Evolutionary conservation across 2,113 vertebrate species (phyloP), one percentile per base, ranked within the genome.

Genomic region (Pao palembangensis): DNA sequence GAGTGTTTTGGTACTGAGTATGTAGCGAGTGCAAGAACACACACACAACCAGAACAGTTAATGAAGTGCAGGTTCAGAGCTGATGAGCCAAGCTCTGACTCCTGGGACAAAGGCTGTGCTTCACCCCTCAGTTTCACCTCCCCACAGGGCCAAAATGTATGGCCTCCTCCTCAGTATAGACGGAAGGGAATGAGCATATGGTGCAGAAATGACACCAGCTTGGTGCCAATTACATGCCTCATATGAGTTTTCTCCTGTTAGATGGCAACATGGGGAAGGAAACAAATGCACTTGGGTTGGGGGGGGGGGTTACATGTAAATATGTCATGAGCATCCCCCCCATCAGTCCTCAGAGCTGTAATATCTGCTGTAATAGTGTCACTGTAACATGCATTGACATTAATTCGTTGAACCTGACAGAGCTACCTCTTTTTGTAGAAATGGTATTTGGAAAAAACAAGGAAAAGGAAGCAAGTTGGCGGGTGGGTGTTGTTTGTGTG

Each of bases 41-140:
- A 43, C 67, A 41, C 56, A 7, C 41, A 79, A 76, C 84, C 76
- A 79, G 64, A 69, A 62, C 63, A 69, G 52, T 76, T 86, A 85
- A 86, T 86, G 76, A 86, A 86, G 84, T 85, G 80, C 82, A 79
- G 76, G 82, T 83, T 71, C 63, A 73, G 69, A 85, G 78, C 68
- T 82, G 80, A 86, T 80, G 82, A 82, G 76, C 65, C 76, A 58
- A 46, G 74, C 78, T 67, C 71, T 55, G 61, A 76, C 81, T 71
- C 77, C 46, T 61, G 78, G 76, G 80, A 70, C 2, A 19, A 67
- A 67, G 43, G 71, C 68, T 66, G 65, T 65, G 59, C 49, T 58
- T 59, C 47, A 6, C 43, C 67, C 60, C 28, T 65, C 55, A 55
- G 67, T 34, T 53, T 48, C 23, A 61, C 50, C 69, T 80, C 65